A percentile compares a stretch with the other conserved stretches of the same genome.
These are phyloP conservation scores for Heliconius ismenius DNA, from an alignment of 2,888 invertebrate genomes.

Conservation along the genomic window DNA sequence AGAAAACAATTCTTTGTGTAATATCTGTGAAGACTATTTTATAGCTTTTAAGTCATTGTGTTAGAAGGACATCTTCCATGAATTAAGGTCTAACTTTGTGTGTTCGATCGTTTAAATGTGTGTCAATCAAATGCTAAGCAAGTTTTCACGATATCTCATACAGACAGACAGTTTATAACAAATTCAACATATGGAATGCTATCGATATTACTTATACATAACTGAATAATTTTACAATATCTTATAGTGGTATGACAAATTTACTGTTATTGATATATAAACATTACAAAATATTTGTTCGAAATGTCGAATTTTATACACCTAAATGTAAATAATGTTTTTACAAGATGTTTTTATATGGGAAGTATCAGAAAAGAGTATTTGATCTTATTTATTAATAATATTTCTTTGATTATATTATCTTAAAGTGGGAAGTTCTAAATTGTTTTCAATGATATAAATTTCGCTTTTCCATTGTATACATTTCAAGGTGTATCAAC, in stretches of 20 bases:
- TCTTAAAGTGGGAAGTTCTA: not conserved
- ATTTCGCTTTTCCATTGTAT: not conserved
- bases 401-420: too few relatives aligned
- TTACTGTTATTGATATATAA: not conserved
- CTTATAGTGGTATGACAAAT: not conserved
- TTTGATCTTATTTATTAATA: too few relatives aligned
- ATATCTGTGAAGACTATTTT: too few relatives aligned
- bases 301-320: not conserved
- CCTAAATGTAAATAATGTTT: not conserved
- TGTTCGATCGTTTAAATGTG: not conserved
- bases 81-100: not conserved
- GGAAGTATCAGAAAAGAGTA: not conserved
- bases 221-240: constrained; percentile 5
- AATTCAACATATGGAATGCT: not conserved
- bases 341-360: not conserved
- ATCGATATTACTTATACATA: not conserved
- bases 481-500: not conserved
- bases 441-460: not conserved
- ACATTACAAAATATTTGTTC: not conserved
- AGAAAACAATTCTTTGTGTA: too few relatives aligned
- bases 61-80: not conserved
- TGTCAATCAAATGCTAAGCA: constrained; percentile 1
- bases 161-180: not conserved
- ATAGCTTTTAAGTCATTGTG: not conserved
- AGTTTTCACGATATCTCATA: not conserved